Evolutionary conservation across 2,113 vertebrate genomes (phyloP).

Genomic region (Pogona vitticeps): DNA sequence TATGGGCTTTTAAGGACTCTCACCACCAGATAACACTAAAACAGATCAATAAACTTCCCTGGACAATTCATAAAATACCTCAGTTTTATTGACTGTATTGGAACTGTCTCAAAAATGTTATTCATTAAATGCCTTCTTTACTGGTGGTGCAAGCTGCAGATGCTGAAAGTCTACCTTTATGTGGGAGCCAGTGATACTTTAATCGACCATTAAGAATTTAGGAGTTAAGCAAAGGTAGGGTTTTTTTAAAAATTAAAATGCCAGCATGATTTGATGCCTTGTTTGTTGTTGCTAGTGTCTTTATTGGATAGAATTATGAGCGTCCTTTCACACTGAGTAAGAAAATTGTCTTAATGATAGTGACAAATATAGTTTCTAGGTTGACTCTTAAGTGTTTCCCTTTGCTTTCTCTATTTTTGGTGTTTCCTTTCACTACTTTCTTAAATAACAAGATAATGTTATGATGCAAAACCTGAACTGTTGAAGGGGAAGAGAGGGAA

Average conservation of each 20-base stretch:
- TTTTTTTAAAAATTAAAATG: background rate
- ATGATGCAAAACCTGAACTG: conserved; percentile 54
- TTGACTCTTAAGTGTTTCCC: conserved; percentile 54
- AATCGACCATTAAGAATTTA: too few species aligned
- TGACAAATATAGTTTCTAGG: conserved; percentile 48
- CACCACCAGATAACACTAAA: background rate
- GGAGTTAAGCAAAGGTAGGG: background rate
- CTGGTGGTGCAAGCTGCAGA: background rate
- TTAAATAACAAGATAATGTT: conserved; percentile 57
- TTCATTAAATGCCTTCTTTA: background rate
- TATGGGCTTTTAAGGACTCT: background rate
- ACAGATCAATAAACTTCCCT: background rate
- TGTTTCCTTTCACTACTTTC: conserved; percentile 54
- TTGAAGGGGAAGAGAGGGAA: conserved; percentile 28
- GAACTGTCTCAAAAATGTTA: background rate
- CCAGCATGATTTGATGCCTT: rapidly evolving
- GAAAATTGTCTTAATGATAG: conserved; percentile 31
- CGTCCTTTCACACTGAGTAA: background rate
- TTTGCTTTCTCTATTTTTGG: conserved; percentile 50
- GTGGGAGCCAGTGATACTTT: too few species aligned
- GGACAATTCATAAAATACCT: background rate
- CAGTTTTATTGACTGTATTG: background rate
- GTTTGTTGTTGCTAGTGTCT: conserved; percentile 5
- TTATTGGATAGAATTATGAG: background rate
- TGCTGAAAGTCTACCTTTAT: background rate